A percentile compares a stretch with the other conserved stretches of the same genome.
phyloP scores from a whole-genome alignment of 2,888 invertebrate genomes.

The Rhodophaea formosa region DNA sequence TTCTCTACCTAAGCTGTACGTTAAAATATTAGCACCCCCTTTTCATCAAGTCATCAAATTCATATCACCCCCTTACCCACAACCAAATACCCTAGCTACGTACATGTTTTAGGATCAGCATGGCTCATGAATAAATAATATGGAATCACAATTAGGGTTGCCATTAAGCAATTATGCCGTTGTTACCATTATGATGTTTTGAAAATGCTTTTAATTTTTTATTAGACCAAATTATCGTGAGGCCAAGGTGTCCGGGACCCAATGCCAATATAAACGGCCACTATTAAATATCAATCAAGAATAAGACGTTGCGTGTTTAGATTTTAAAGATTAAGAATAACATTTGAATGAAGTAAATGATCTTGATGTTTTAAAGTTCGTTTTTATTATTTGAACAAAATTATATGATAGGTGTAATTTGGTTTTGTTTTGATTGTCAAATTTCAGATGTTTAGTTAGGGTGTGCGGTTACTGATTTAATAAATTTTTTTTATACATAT shows the following conservation, averaged over 20 bases:
- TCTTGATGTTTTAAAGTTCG: conserved; percentile 15
- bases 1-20: too few relatives aligned
- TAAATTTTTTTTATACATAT: too few relatives aligned
- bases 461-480: too few relatives aligned
- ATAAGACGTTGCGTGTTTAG: conserved; percentile 25
- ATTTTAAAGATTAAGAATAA: conserved; percentile 25
- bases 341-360: conserved; percentile 26
- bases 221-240: conserved; percentile 69
- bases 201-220: conserved; percentile 80
- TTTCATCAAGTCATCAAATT: too few relatives aligned
- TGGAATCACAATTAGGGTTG: conserved; percentile 69
- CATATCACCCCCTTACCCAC: too few relatives aligned
- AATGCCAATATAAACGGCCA: conserved; percentile 55
- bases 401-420: background rate
- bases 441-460: background rate
- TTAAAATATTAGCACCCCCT: too few relatives aligned
- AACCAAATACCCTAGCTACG: too few relatives aligned
- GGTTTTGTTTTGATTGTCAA: background rate
- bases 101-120: conserved; percentile 55
- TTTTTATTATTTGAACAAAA: background rate
- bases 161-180: conserved; percentile 78
- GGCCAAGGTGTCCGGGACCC: conserved; percentile 60
- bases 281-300: conserved; percentile 77
- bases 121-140: conserved; percentile 76
- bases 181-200: conserved; percentile 75